These are phyloP conservation scores for Actenoides hombroni DNA, from an alignment of 2,113 vertebrate species.

Conservation along the genomic window DNA sequence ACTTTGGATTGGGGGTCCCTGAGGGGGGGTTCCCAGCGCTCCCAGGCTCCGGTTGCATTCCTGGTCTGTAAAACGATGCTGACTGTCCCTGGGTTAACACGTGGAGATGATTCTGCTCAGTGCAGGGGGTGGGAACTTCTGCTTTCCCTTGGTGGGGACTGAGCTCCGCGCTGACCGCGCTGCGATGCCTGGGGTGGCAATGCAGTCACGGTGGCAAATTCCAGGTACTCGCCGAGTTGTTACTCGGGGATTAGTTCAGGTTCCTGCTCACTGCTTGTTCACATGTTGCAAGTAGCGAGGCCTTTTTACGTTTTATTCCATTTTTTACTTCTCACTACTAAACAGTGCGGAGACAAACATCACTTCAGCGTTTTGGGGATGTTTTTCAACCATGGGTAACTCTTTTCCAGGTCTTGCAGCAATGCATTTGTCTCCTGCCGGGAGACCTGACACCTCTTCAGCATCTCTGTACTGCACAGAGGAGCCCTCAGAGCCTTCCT, in stretches of 20 bases:
- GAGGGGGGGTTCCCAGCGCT: accelerated
- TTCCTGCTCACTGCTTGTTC: not conserved
- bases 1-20: not conserved
- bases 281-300: not conserved
- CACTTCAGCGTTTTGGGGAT: not conserved
- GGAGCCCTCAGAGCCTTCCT: not conserved
- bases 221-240: not conserved
- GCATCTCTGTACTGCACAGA: not conserved
- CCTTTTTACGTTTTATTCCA: not conserved
- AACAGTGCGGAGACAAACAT: not conserved
- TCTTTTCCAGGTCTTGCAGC: not conserved
- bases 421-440: not conserved
- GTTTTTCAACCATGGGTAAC: not conserved
- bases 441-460: not conserved
- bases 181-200: accelerated
- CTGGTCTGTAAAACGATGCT: not conserved
- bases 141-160: not conserved
- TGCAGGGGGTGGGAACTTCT: not conserved
- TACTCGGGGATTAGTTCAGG: not conserved
- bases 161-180: accelerated
- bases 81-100: accelerated
- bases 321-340: not conserved
- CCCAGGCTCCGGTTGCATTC: not conserved
- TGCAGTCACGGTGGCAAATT: not conserved
- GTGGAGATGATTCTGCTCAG: not conserved